phyloP scores from a whole-genome alignment of 2,888 invertebrate species.

The Myopa testacea region DNA sequence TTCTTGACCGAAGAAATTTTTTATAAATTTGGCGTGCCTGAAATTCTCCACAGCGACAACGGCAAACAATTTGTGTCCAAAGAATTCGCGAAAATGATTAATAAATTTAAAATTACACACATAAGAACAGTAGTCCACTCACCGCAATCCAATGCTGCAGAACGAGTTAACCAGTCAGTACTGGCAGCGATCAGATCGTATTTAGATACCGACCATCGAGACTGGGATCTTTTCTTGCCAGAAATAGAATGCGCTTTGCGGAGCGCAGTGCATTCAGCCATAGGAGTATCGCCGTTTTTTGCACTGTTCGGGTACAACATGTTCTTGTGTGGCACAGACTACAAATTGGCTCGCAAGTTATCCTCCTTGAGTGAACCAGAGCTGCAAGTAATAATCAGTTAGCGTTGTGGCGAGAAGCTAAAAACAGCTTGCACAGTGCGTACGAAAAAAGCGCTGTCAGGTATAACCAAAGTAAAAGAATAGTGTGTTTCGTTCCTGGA shows the following conservation, averaged over 20 bases:
- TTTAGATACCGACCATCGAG: background rate
- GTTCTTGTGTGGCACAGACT: slow-evolving; percentile 26
- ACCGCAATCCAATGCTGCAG: no score
- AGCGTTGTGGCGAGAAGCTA: background rate
- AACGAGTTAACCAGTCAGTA: no score
- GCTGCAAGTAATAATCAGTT: background rate
- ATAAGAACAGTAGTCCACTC: no score
- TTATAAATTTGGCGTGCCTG: no score
- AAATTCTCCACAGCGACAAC: no score
- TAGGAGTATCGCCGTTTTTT: slow-evolving; percentile 35
- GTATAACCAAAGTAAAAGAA: background rate
- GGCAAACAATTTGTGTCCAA: no score
- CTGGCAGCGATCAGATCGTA: background rate
- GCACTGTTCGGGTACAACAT: slow-evolving; percentile 31
- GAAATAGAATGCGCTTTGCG: slow-evolving; percentile 35
- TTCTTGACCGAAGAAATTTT: no score
- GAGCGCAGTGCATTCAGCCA: slow-evolving; percentile 22
- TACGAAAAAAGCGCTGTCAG: background rate
- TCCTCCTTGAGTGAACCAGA: background rate
- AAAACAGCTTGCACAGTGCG: background rate
- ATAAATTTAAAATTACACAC: no score
- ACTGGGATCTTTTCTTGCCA: slow-evolving; percentile 3
- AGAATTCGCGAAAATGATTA: no score
- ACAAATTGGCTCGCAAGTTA: slow-evolving; percentile 33
- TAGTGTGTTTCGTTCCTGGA: background rate